phyloP scores from a whole-genome alignment of 92 coral and sea anemone genomes.

The Porites evermanni region DNA sequence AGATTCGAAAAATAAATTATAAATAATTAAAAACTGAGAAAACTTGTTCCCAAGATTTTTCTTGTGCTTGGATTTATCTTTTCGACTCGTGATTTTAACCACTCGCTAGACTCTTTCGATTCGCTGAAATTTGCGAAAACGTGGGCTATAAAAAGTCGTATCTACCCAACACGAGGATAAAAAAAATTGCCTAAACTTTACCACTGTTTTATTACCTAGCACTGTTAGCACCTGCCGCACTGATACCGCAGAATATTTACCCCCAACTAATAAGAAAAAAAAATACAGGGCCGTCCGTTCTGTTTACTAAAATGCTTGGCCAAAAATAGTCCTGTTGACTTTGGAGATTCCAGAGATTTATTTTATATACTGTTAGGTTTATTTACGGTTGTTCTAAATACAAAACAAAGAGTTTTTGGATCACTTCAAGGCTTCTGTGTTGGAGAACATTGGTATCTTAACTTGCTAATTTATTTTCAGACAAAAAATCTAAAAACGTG shows the following conservation, averaged over 20 bases:
- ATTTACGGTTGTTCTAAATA: not conserved
- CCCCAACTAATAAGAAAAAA: constrained; percentile 19
- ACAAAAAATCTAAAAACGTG: constrained; percentile 23
- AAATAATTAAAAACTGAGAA: constrained; percentile 45
- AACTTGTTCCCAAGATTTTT: constrained; percentile 22
- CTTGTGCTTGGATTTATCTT: too few species aligned
- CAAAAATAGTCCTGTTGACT: not conserved
- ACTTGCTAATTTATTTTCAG: constrained; percentile 42
- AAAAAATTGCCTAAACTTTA: constrained; percentile 50
- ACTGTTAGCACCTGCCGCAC: constrained; percentile 43
- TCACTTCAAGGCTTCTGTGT: not conserved
- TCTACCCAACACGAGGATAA: constrained; percentile 40
- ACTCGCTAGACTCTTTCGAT: not conserved
- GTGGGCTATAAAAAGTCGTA: constrained; percentile 27
- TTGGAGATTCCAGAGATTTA: not conserved
- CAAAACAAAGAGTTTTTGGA: not conserved
- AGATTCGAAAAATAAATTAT: constrained; percentile 54
- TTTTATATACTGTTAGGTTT: not conserved
- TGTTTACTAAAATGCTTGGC: constrained; percentile 28
- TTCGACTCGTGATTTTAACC: constrained; percentile 2
- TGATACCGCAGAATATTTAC: constrained; percentile 45
- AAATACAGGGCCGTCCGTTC: constrained; percentile 24
- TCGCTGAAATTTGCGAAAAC: constrained; percentile 24
- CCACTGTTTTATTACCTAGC: constrained; percentile 53
- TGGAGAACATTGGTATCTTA: not conserved